phyloP scores from a whole-genome alignment of 2,797 vertebrate species.

The Benthosema pterotum region DNA sequence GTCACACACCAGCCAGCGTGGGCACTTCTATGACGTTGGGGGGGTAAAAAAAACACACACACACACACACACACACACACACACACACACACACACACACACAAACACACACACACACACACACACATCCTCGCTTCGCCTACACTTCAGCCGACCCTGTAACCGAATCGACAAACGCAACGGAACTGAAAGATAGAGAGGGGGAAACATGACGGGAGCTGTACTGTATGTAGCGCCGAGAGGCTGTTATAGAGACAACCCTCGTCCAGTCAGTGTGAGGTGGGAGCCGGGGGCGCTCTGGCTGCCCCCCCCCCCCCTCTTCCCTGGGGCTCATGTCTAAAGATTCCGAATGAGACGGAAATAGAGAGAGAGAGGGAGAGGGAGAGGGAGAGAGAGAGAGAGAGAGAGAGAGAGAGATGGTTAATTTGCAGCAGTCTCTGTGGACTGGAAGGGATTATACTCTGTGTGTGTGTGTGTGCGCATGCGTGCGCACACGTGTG shows the following conservation, averaged over 20 bases:
- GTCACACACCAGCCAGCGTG: constrained; percentile 27
- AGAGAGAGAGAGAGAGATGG: constrained; percentile 51
- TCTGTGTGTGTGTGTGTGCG: constrained; percentile 15
- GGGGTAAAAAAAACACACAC: too few relatives aligned
- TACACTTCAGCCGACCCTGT: too few relatives aligned
- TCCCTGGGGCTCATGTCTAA: constrained; percentile 71
- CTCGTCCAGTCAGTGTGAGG: constrained; percentile 64
- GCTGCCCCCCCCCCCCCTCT: too few relatives aligned
- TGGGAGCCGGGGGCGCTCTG: constrained; percentile 52
- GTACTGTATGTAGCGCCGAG: too few relatives aligned
- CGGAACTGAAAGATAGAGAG: background rate
- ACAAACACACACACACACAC: too few relatives aligned
- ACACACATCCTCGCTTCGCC: too few relatives aligned
- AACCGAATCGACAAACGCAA: background rate
- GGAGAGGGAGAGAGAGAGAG: too few relatives aligned
- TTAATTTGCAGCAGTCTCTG: constrained; percentile 73
- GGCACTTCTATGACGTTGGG: background rate
- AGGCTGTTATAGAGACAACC: too few relatives aligned
- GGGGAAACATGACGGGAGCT: constrained; percentile 33
- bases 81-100: too few relatives aligned
- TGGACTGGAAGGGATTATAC: constrained; percentile 77
- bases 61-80: too few relatives aligned
- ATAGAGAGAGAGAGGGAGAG: constrained; percentile 47
- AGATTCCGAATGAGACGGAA: constrained; percentile 66
- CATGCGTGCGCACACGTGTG: background rate